Conservation (phyloP, 2,797 vertebrate species). For the Tokudaia tokunoshimensis region DNA sequence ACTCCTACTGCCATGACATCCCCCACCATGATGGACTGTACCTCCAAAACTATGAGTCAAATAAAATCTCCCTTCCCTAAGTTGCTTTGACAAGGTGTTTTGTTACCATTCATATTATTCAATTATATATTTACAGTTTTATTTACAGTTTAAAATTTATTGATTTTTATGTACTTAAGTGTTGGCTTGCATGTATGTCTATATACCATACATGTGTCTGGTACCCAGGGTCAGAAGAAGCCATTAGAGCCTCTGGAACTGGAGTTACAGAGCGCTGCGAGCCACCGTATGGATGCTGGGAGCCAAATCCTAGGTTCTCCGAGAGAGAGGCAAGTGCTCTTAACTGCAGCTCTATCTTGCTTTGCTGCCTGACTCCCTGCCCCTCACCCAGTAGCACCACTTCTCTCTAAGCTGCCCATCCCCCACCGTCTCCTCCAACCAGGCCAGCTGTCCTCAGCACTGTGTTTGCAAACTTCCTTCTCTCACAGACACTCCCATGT, state of each 20-base stretch:
- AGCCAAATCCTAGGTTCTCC: background rate
- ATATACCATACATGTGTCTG: background rate
- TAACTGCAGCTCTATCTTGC: background rate
- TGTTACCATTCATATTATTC: background rate
- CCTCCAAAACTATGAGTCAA: background rate
- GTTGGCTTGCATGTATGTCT: background rate
- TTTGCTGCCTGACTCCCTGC: background rate
- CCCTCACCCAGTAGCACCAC: background rate
- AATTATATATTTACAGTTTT: background rate
- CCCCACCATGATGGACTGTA: background rate
- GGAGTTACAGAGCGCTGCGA: no score
- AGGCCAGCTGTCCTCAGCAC: background rate
- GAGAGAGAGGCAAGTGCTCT: background rate
- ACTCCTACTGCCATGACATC: background rate
- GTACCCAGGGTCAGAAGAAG: background rate
- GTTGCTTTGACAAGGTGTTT: background rate
- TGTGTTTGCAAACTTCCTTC: background rate
- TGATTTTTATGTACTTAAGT: background rate
- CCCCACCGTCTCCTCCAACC: background rate
- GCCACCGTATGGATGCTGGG: background rate
- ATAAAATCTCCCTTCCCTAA: background rate
- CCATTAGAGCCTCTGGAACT: background rate
- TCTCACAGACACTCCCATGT: background rate
- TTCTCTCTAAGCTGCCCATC: background rate
- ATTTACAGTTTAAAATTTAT: background rate